These are phyloP conservation scores for Perca schrenkii DNA, from an alignment of 2,113 vertebrate genomes.

Conservation along the genomic window DNA sequence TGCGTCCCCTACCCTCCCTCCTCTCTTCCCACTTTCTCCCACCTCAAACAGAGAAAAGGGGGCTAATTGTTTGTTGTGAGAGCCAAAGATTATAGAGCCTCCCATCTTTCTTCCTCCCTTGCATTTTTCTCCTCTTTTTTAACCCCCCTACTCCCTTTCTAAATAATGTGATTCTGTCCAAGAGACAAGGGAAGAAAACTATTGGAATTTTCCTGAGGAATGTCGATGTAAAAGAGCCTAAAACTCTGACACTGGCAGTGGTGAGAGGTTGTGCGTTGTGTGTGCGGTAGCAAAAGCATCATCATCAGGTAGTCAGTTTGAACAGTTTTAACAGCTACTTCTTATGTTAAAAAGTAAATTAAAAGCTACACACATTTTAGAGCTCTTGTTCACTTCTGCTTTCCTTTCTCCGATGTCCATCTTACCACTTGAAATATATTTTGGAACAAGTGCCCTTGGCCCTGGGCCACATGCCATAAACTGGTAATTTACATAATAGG, in stretches of 20 bases:
- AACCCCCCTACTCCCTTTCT: conserved; percentile 60
- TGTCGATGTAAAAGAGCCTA: conserved; percentile 50
- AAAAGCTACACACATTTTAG: not conserved
- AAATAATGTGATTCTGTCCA: conserved; percentile 77
- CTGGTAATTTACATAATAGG: conserved; percentile 56
- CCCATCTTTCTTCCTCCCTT: conserved; percentile 75
- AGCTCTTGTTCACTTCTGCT: not conserved
- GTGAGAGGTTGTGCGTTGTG: conserved; percentile 19
- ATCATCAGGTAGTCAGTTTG: not conserved
- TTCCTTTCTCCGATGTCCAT: not conserved
- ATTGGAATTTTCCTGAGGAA: conserved; percentile 73
- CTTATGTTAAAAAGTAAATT: not conserved
- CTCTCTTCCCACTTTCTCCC: conserved; percentile 54
- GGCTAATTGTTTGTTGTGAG: conserved; percentile 90
- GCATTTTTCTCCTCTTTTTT: conserved; percentile 66
- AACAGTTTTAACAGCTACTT: not conserved
- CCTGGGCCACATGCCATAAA: conserved; percentile 47
- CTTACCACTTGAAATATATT: conserved; percentile 21
- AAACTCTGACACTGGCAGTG: conserved; percentile 51
- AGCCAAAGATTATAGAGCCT: conserved; percentile 85
- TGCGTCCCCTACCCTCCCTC: not conserved
- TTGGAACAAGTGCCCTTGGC: conserved; percentile 45
- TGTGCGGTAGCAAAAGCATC: conserved; percentile 13
- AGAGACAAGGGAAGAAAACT: conserved; percentile 77
- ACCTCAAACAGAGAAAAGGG: conserved; percentile 82